Evolutionary conservation across 1,140 invertebrate genomes (phyloP).

Genomic region (Lethocerus indicus): DNA sequence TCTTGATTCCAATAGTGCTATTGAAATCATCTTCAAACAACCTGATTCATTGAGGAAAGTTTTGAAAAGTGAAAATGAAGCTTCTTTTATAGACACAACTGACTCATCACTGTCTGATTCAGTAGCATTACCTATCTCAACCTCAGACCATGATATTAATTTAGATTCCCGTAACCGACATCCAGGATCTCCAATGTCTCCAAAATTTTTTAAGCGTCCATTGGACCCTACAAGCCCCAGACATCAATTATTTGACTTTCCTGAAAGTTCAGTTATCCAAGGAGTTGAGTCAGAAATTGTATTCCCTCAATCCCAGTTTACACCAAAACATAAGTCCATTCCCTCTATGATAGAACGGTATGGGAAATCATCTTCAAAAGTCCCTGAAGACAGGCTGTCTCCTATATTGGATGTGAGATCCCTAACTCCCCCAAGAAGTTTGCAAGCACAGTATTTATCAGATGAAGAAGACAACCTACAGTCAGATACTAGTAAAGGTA

Average conservation of each 20-base stretch:
- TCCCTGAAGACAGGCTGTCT: slow-evolving; percentile 20
- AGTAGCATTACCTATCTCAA: slow-evolving; percentile 34
- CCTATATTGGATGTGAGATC: slow-evolving; percentile 25
- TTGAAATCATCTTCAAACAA: slow-evolving; percentile 37
- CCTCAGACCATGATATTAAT: slow-evolving; percentile 31
- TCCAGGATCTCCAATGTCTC: slow-evolving; percentile 29
- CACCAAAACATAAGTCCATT: slow-evolving; percentile 9
- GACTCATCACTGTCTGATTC: slow-evolving; percentile 40
- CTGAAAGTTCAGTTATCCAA: slow-evolving; percentile 18
- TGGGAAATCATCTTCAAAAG: slow-evolving; percentile 6
- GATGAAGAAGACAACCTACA: no score
- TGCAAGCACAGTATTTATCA: no score
- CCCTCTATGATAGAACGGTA: slow-evolving; percentile 9
- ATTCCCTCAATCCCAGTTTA: no score
- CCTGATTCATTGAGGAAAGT: slow-evolving; percentile 20
- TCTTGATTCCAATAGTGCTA: slow-evolving; percentile 31
- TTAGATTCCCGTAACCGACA: slow-evolving; percentile 26
- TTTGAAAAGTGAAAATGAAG: slow-evolving; percentile 15
- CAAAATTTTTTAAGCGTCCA: slow-evolving; percentile 29
- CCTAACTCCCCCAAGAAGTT: slow-evolving; percentile 20
- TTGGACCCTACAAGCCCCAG: slow-evolving; percentile 29
- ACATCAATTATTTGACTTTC: slow-evolving; percentile 23
- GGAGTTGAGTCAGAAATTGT: slow-evolving; percentile 5
- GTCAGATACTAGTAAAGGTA: no score
- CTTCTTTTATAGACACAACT: slow-evolving; percentile 36